Evolutionary conservation across 2,888 invertebrate species (phyloP), one percentile per base, ranked within the genome.

Genomic region (Nebria salina): DNA sequence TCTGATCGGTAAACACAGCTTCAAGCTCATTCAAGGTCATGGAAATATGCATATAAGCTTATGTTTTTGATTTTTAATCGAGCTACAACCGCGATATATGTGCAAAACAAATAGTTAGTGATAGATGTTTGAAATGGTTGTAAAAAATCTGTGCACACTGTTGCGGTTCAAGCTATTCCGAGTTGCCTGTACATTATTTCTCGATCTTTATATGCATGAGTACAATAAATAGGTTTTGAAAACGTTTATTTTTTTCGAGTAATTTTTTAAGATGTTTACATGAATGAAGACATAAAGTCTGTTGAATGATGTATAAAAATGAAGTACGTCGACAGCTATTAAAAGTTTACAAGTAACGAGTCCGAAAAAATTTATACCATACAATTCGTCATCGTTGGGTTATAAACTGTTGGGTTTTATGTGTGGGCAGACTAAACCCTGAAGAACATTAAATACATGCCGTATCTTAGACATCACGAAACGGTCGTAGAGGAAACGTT

Each of bases 401-500:
- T 54, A 70, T 70, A 70, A 70, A 70, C 15, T 70, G 70, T 25
- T 70, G 70, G 20, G 20, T 70, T 70, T 70, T 70, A 70, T 70
- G 70, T 25, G 34, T 34, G 70, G 70, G 26, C 70, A 70, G 26
- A 70, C 70, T 25, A 70, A 70, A 70, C 20, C 34, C 26, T 70
- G 26, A 15, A 8, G n/a, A 70, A 70, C 70, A 70, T 70, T 70
- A 70, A 70, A 70, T 70, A 70, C 70, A 70, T 70, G 25, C 70
- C 70, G 34, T 70, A 70, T 70, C 70, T 70, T 34, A 25, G 25
- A 13, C 70, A 70, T 70, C 70, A 70, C 54, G 54, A 54, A 54
- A 54, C 54, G 54, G 54, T 54, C 54, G 54, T 54, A 54, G 54
- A 54, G 54, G 54, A 54, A 54, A 54, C 54, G 54, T 54, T 54